Evolutionary conservation across 2,888 invertebrate species (phyloP).

Genomic region (Tiliacea aurago): DNA sequence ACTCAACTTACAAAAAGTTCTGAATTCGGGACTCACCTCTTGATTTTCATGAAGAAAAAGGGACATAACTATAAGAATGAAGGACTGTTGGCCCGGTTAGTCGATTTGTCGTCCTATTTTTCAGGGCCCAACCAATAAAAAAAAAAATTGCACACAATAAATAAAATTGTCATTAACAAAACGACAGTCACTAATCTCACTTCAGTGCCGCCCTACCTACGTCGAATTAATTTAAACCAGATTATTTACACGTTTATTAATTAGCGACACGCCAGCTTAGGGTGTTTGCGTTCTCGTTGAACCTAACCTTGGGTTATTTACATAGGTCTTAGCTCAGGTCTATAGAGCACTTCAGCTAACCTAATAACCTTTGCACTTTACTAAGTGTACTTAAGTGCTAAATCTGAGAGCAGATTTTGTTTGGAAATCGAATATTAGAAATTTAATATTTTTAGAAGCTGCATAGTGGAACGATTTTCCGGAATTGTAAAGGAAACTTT

Average conservation of each 20-base stretch:
- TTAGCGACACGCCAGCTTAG: slow-evolving; percentile 59
- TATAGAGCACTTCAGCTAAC: slow-evolving; percentile 48
- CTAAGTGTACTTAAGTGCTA: background rate
- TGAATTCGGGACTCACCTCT: no score
- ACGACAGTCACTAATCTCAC: slow-evolving; percentile 5
- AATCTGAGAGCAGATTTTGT: slow-evolving; percentile 12
- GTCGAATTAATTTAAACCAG: slow-evolving; percentile 76
- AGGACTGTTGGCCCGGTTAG: no score
- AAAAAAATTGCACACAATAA: no score
- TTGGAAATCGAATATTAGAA: background rate
- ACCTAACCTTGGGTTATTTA: slow-evolving; percentile 62
- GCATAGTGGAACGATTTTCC: no score
- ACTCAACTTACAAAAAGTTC: no score
- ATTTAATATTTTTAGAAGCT: no score
- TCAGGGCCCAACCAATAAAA: no score
- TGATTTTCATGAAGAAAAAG: no score
- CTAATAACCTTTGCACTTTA: slow-evolving; percentile 33
- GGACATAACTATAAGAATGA: no score
- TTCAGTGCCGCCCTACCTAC: slow-evolving; percentile 72
- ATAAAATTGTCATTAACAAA: background rate
- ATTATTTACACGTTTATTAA: slow-evolving; percentile 74
- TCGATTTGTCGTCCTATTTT: no score
- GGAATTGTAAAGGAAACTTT: no score
- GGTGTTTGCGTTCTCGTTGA: slow-evolving; percentile 53
- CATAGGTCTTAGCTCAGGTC: slow-evolving; percentile 52